Evolutionary conservation across 2,113 vertebrate species (phyloP), one percentile per base, ranked within the genome.

Genomic region (Alces alces): DNA sequence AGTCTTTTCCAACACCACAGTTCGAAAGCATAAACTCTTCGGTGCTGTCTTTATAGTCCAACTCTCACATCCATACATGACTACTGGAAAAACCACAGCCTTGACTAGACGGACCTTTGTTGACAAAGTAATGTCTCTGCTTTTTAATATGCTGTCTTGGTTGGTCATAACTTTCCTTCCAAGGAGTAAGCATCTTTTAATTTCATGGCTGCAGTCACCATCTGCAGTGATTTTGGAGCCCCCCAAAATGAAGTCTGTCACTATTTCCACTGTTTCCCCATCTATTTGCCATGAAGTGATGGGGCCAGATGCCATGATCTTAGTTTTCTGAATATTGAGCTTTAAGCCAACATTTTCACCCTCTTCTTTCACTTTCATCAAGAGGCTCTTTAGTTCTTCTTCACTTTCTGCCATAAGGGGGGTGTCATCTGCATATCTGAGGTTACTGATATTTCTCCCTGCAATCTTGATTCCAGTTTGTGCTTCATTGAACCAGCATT

Each of bases 191-290:
- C 4, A 0, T 36, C 4, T 66, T 66, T 66, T 11, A 66, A 19
- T 66, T 66, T 66, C 33, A 66, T 66, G 33, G 8, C 64, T 36
- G 17, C 64, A 66, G 16, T 66, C 61, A 10, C 61, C 61, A 66
- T n/a, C 16, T n/a, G 16, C 61, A 66, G 16, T 66, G 61, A n/a
- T 66, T 66, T n/a, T 4, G 61, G 61, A 2, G 33, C 33, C 33
- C 61, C 16, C 16, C 0, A n/a, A n/a, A 66, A 66, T n/a, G 19
- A 66, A n/a, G 16, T 19, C 61, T n/a, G 61, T 6, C 52, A 52
- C 52, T 52, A 15, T 52, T 52, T 52, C 61, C 33, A n/a, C 33
- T 66, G 16, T 66, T 66, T 66, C 16, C 61, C 33, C 33, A 19
- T 66, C 33, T 66, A 19, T 66, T 66, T 66, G 0, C 7, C 33